Evolutionary conservation across 2,113 vertebrate genomes (phyloP).

Genomic region (Abramis brama): DNA sequence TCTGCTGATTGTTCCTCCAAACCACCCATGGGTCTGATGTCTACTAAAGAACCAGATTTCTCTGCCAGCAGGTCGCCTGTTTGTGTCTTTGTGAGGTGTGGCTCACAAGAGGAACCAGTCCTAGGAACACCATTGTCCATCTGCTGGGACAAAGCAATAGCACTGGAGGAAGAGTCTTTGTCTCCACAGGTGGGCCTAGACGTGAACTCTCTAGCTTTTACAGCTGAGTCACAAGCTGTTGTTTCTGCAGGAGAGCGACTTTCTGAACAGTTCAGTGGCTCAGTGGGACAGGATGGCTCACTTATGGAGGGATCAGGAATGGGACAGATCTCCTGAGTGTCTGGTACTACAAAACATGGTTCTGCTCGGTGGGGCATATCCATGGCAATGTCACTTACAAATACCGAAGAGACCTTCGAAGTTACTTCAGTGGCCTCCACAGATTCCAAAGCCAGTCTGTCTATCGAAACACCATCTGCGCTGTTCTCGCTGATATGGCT

Average conservation of each 20-base stretch:
- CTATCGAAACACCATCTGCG: constrained; percentile 73
- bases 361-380: constrained; percentile 54
- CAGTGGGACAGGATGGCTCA: neutral
- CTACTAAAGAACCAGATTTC: constrained; percentile 49
- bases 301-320: neutral
- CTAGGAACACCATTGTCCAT: constrained; percentile 1
- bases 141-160: constrained; percentile 24
- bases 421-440: constrained; percentile 61
- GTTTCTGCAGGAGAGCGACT: neutral
- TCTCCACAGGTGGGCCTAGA: constrained; percentile 13
- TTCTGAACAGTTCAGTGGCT: constrained; percentile 14
- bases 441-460: constrained; percentile 52
- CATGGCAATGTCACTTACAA: constrained; percentile 62
- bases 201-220: constrained; percentile 20
- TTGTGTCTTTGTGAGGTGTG: constrained; percentile 24
- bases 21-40: neutral
- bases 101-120: constrained; percentile 22
- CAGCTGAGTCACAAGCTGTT: neutral
- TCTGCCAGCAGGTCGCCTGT: constrained; percentile 60
- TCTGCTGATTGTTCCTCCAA: constrained; percentile 61
- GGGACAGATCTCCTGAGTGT: constrained; percentile 22
- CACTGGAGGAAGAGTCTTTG: constrained; percentile 26
- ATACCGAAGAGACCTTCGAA: constrained; percentile 56
- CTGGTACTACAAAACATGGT: constrained; percentile 28
- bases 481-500: constrained; percentile 95